Base-by-base conservation (phyloP, 2,797 vertebrate genomes). In the Nannoperca australis region DNA sequence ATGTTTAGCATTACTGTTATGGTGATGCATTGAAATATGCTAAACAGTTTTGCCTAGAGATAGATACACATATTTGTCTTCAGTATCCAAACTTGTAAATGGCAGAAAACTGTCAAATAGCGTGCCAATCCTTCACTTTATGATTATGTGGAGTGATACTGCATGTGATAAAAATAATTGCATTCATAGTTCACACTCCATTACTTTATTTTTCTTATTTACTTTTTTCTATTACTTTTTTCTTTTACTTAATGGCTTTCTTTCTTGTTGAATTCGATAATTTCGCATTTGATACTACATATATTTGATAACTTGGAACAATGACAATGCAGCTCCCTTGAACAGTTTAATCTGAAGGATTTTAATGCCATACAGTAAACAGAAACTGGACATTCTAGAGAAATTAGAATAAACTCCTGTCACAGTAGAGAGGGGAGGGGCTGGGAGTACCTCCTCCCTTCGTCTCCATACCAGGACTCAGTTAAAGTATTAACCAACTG, bases 401-500 rank as follows among this genome's bases (percentile, higher is more conserved):
- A 30, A 17, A 68, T 53, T 17, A 51, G 44, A 9, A 4, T 13
- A 65, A 56, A 65, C 9, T 34, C 30, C 49, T 27, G 24, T 72
- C 24, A 22, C 27, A 64, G 38, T 5, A 8, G 22, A 15, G 20
- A 10, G 45, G 6, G 38, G 61, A 3, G 17, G 49, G 12, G 17
- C 2, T 24, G 62, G 60, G 60, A 2, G 47, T 36, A 0, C 58
- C 66, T 11, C 75, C 75, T 70, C 56, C 79, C 38, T 36, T 72
- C 24, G 42, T 86, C 84, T 71, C 51, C 85, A 77, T 78, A 60
- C 85, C 67, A 77, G 75, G 82, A 86, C 85, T 66, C 63, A 88
- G 94, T 94, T 95, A 86, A 95, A 92, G 90, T 93, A 94, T 96
- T 94, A 95, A 94, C 95, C 92, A 85, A 91, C 89, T 81, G 87